Evolutionary conservation across 1,140 invertebrate genomes (phyloP), one percentile per base, ranked within the genome.

Genomic region (Saccostrea cuccullata): DNA sequence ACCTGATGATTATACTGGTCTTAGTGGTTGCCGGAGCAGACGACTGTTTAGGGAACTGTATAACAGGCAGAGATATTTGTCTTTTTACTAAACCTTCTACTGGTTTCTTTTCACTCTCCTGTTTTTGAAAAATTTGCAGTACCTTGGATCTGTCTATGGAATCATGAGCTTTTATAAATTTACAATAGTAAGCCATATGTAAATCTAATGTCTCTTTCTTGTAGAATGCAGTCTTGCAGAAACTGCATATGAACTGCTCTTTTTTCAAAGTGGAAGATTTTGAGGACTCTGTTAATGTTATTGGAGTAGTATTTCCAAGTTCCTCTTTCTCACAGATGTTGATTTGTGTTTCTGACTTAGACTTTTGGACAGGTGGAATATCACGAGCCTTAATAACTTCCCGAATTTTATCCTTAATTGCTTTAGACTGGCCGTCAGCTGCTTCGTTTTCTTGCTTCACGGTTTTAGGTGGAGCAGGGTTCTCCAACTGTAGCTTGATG

Each of bases 401-500:
- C 9, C 82, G 40, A 55, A 84, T 84, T 20, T 84, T 84, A 23
- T 84, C 82, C 17, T 84, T 84, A 47, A 84, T 84, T 11, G 82
- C 55, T 55, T 84, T 84, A 20, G 82, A 84, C 82, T 84, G 82
- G 13, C 73, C 86, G 6, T 87, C 70, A 23, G 13, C 23, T 13
- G 70, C n/a, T 64, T 40, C 56, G 17, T 30, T 85, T n/a, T 11
- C 40, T 86, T 8, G 85, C 60, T 47, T 77, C 1, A 77, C 70
- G 30, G 13, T 77, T 30, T 77, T 26, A 30, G 70, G 26, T 82
- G 40, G 70, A 60, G n/a, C 64, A n/a, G 87, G 83, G 17, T 97
- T 98, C 55, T 97, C 93, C 8, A 98, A 93, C 13, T 98, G 95
- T 93, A 98, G 97, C 93, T 98, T 98, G 86, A 98, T 98, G 77